Evolutionary conservation across 2,797 vertebrate genomes (phyloP).

Genomic region (Oryzias sinensis): DNA sequence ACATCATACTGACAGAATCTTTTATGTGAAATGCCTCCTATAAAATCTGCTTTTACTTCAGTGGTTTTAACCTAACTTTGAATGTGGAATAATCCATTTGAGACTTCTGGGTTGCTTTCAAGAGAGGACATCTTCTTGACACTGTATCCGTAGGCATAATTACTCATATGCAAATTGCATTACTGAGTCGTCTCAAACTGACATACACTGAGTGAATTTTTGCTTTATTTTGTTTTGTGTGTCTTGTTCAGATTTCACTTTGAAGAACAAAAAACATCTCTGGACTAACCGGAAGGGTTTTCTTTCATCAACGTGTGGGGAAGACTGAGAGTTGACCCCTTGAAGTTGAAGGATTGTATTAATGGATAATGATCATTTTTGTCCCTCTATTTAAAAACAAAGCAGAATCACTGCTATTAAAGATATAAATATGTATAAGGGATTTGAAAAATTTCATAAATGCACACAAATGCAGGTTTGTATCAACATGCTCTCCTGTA

Average conservation of each 20-base stretch:
- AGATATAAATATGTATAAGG: constrained; percentile 49
- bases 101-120: constrained; percentile 13
- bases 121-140: constrained; percentile 15
- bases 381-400: constrained; percentile 53
- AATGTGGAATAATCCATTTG: constrained; percentile 19
- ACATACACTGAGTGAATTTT: not conserved
- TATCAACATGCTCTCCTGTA: no score
- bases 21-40: constrained; percentile 4
- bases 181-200: constrained; percentile 16
- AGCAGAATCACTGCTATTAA: constrained; percentile 23
- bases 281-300: constrained; percentile 52
- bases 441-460: no score
- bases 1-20: not conserved
- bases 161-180: constrained; percentile 25
- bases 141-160: constrained; percentile 15
- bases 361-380: not conserved
- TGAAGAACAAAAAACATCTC: constrained; percentile 24
- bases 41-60: constrained; percentile 26
- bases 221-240: constrained; percentile 4
- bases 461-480: no score
- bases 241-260: constrained; percentile 15
- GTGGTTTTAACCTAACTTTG: constrained; percentile 40
- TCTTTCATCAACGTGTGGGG: not conserved
- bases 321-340: not conserved
- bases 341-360: not conserved